Evolutionary conservation across 2,797 vertebrate species (phyloP).

Genomic region (Gymnoscopelus braueri): DNA sequence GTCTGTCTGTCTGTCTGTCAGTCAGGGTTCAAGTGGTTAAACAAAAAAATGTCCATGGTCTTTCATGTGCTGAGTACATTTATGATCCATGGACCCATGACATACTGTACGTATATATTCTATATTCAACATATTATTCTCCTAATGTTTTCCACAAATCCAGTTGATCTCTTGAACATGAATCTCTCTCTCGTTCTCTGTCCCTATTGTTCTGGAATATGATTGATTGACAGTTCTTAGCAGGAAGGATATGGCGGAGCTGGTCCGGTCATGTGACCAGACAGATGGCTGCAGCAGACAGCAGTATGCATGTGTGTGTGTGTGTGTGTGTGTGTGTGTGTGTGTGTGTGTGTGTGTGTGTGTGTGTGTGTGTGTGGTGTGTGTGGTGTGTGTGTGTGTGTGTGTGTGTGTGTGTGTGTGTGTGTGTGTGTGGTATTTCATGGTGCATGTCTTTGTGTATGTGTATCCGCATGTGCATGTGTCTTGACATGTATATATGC

Average conservation of each 20-base stretch:
- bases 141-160: no score
- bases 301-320: conserved; percentile 30
- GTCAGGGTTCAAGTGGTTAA: background rate
- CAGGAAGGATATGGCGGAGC: conserved; percentile 83
- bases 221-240: conserved; percentile 92
- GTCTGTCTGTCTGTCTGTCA: no score
- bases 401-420: no score
- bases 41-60: no score
- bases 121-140: no score
- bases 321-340: conserved; percentile 13
- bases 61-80: no score
- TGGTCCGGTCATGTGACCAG: conserved; percentile 81
- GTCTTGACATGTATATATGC: conserved; percentile 3
- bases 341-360: conserved; percentile 14
- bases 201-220: conserved; percentile 69
- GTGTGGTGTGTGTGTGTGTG: conserved; percentile 3
- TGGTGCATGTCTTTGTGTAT: conserved; percentile 6
- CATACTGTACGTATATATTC: no score
- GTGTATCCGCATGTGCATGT: conserved; percentile 20
- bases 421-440: background rate
- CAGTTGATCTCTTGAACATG: background rate
- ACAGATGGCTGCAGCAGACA: conserved; percentile 87
- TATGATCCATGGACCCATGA: no score
- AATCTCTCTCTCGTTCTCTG: conserved; percentile 3
- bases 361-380: conserved; percentile 44